These are phyloP conservation scores for Pseudoips prasinana DNA, from an alignment of 2,888 invertebrate species.

Conservation along the genomic window DNA sequence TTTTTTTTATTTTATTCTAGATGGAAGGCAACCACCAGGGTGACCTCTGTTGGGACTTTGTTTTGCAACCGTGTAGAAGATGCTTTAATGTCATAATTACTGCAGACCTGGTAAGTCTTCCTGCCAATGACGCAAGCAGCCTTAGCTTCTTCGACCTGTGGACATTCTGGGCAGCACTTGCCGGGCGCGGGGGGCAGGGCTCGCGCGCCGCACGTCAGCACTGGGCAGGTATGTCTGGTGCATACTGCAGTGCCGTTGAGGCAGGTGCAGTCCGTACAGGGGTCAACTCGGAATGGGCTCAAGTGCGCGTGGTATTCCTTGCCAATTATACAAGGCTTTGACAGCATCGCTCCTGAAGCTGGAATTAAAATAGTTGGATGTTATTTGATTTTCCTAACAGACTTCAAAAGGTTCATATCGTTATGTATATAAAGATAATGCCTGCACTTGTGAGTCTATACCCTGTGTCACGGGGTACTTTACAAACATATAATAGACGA, in stretches of 20 bases:
- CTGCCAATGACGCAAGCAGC: slow-evolving; percentile 85
- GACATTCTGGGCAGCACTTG: slow-evolving; percentile 90
- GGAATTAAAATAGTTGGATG: background rate
- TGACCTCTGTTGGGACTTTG: too few relatives aligned
- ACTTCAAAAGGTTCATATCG: too few relatives aligned
- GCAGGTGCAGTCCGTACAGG: slow-evolving; percentile 93
- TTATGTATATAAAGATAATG: too few relatives aligned
- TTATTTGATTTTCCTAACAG: too few relatives aligned
- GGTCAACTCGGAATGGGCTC: slow-evolving; percentile 85
- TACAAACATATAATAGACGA: too few relatives aligned
- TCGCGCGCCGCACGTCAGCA: slow-evolving; percentile 92
- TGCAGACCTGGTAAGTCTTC: slow-evolving; percentile 86
- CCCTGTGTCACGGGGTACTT: too few relatives aligned
- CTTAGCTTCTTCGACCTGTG: slow-evolving; percentile 85
- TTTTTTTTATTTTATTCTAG: too few relatives aligned
- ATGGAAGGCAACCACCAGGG: too few relatives aligned
- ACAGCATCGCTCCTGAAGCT: slow-evolving; percentile 60
- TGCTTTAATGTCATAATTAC: too few relatives aligned
- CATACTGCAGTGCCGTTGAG: slow-evolving; percentile 90
- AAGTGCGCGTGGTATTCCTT: slow-evolving; percentile 85
- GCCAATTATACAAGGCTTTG: slow-evolving; percentile 86
- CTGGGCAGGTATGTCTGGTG: slow-evolving; percentile 91
- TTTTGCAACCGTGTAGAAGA: too few relatives aligned
- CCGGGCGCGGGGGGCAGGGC: slow-evolving; percentile 84
- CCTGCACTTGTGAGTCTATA: too few relatives aligned